Evolutionary conservation across 2,888 invertebrate species (phyloP), one percentile per base, ranked within the genome.

Genomic region (Xanthia togata): DNA sequence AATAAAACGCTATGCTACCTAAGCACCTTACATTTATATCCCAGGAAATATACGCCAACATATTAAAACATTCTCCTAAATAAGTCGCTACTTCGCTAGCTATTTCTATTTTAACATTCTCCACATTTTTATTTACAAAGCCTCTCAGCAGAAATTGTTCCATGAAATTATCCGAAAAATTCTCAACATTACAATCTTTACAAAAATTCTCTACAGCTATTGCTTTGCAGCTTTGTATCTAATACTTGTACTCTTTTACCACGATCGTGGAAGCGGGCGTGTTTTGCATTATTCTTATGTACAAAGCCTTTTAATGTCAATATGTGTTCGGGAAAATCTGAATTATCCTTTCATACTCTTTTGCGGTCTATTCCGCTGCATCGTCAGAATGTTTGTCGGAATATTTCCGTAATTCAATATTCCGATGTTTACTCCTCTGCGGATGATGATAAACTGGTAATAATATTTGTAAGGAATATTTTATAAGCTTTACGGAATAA

Each of bases 241-340:
- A 79, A 81, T 82, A 77, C 77, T 79, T 60, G 26, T 73, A 76
- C 81, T 70, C 35, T 60, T 60, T 65, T 70, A 73, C 78, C 83
- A 64, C 50, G 73, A 65, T 76, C 76, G 59, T 82, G 62, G 64
- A 64, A 85, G 85, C 79, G 73, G 53, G 82, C 82, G 47, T 82
- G 68, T 81, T 88, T 84, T 64, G 78, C 86, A 83, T 85, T 83
- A 84, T 83, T 88, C 82, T 83, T 83, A 71, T 78, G 76, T 86
- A 81, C 83, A 82, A 86, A 87, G 82, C 84, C 63, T 84, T 88
- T 88, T 88, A 82, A 89, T 88, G 81, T 77, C 85, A 88, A 85
- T 89, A 87, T 88, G 83, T 86, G 79, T 85, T 82, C 55, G 74
- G 76, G 63, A 20, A 75, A 78, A 80, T 86, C 82, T 78, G 79